Conservation (phyloP, 2,797 vertebrate genomes). For the Rhinogobio ventralis region DNA sequence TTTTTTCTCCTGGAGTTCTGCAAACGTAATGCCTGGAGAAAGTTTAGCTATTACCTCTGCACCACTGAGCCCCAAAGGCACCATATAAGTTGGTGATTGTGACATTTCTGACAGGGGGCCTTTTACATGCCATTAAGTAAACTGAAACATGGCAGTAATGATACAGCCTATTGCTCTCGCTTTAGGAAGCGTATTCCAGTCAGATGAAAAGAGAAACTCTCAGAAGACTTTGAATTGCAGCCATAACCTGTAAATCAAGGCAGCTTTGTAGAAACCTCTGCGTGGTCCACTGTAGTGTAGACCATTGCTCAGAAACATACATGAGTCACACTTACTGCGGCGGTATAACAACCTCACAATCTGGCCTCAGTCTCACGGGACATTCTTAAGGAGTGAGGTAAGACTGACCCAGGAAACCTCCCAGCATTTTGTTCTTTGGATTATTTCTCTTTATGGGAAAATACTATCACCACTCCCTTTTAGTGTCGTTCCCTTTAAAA, state of each 20-base stretch:
- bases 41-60: constrained; percentile 28
- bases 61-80: constrained; percentile 23
- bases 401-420: constrained; percentile 41
- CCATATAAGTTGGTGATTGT: constrained; percentile 18
- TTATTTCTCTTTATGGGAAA: constrained; percentile 49
- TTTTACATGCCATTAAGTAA: constrained; percentile 31
- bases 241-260: constrained; percentile 34
- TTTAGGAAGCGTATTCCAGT: not conserved
- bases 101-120: constrained; percentile 31
- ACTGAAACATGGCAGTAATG: constrained; percentile 33
- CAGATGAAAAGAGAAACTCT: constrained; percentile 22
- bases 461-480: constrained; percentile 43
- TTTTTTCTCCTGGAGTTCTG: constrained; percentile 19
- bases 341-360: constrained; percentile 38
- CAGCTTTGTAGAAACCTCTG: not conserved
- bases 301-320: constrained; percentile 27
- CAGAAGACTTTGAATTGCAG: constrained; percentile 9
- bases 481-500: constrained; percentile 31
- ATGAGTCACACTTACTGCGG: constrained; percentile 35
- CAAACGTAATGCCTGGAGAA: constrained; percentile 18
- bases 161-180: constrained; percentile 4
- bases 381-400: constrained; percentile 60
- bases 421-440: constrained; percentile 41
- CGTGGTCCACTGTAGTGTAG: constrained; percentile 24
- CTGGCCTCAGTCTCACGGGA: constrained; percentile 45